Conservation (phyloP, 2,113 vertebrate genomes). For the Thamnophis sirtalis region DNA sequence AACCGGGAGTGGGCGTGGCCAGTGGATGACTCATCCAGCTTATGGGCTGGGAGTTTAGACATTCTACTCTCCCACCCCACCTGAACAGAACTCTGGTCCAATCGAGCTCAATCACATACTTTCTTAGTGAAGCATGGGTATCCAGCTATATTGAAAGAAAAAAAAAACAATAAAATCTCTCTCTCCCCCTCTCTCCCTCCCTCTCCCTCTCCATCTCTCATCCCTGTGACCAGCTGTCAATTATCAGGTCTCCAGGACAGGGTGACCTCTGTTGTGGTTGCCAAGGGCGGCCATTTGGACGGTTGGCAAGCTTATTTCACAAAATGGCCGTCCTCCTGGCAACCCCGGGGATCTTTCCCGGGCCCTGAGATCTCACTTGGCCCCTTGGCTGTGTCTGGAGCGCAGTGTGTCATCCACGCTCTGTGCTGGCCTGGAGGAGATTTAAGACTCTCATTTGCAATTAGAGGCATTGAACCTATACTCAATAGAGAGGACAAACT, state of each 20-base stretch:
- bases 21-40: no score
- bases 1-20: no score
- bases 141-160: no score
- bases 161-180: no score
- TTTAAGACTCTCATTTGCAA: slow-evolving; percentile 3
- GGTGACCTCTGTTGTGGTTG: not conserved
- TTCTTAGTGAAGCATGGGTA: no score
- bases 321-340: not conserved
- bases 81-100: no score
- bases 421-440: not conserved
- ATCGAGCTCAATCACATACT: no score
- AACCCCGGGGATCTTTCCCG: not conserved
- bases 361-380: not conserved
- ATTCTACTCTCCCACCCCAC: no score
- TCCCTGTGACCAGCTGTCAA: not conserved
- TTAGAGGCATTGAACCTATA: not conserved
- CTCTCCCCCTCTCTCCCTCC: no score
- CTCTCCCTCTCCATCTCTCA: fast-evolving
- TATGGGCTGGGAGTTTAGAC: no score
- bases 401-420: not conserved
- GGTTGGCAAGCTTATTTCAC: not conserved
- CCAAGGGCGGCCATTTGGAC: not conserved
- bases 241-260: not conserved
- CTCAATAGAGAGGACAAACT: not conserved
- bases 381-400: not conserved